Conservation (phyloP, 2,888 invertebrate genomes). For the Nineta flava region DNA sequence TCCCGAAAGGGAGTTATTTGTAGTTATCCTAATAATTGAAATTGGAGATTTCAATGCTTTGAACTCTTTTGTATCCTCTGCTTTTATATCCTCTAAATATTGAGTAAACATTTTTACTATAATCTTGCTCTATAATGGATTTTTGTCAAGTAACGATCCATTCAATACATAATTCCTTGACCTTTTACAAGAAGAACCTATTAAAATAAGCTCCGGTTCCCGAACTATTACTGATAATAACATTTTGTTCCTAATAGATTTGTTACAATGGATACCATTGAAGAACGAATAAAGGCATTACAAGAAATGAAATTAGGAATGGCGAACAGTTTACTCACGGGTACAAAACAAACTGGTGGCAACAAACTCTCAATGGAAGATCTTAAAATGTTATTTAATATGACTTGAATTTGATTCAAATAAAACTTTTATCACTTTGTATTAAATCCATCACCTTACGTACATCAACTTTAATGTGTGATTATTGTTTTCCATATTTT, state of each 20-base stretch:
- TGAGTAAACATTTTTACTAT: no score
- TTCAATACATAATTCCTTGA: no score
- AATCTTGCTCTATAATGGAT: no score
- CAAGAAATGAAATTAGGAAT: conserved; percentile 66
- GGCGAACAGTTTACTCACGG: conserved; percentile 64
- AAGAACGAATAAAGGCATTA: conserved; percentile 64
- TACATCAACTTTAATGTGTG: no score
- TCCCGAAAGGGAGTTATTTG: background rate
- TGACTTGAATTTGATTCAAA: conserved; percentile 16
- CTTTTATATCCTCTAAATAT: no score
- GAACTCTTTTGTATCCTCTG: conserved; percentile 8
- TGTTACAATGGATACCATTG: conserved; percentile 72
- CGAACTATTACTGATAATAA: no score
- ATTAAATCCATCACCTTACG: no score
- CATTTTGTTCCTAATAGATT: conserved; percentile 38
- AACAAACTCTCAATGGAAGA: conserved; percentile 68
- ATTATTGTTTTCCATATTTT: no score
- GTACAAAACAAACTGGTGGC: conserved; percentile 39
- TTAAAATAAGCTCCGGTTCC: no score
- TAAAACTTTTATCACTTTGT: background rate
- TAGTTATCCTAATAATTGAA: background rate
- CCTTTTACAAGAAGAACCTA: no score
- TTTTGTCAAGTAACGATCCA: no score
- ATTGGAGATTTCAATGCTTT: background rate
- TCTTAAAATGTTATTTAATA: conserved; percentile 53